Base-by-base conservation (phyloP, 2,888 invertebrate species). In the Scaeva pyrastri region DNA sequence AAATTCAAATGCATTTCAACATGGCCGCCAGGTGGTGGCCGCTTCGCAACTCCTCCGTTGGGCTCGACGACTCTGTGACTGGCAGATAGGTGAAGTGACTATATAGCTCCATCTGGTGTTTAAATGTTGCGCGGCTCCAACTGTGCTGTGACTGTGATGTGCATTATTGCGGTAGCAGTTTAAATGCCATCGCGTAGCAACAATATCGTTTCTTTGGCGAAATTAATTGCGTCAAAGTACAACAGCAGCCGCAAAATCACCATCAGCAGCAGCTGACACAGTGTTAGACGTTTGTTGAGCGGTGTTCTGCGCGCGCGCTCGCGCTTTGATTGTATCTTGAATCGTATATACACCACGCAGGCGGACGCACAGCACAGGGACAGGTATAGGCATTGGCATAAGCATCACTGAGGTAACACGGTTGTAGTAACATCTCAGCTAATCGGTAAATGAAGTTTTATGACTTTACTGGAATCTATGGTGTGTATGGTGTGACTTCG, bases 221-320 rank as follows among this genome's bases (percentile, higher is more conserved):
- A 82, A 82, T 86, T 82, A 82, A 86, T 86, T 77, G 86, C 86
- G 74, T 74, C 86, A 78, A 78, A 78, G 74, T 52, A 52, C 73
- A 55, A 21, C 50, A 6, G 36, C 45, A 48, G 36, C 14, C 45
- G 56, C 76, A 50, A 11, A 16, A 48, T 1, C 16, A 48, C 3
- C 60, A 31, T 31, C 8, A 21, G 60, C 66, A 50, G 21, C 52
- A 66, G 62, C 79, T 70, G 74, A 76, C 58, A 50, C 50, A 50
- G 58, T 68, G 58, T 68, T 14, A 36, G 71, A 78, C 60, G 55
- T 55, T 77, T 70, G 58, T 62, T 41, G 31, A 7, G 60, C 10
- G 36, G 52, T 73, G 74, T 36, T 55, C 43, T 43, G 26, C 23
- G 39, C 64, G 39, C 48, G 58, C 48, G 58, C 48, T 16, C 41